Percentiles rank a stretch among this genome's conserved stretches.
Conservation (phyloP, 2,888 invertebrate species). For the Salticus scenicus region DNA sequence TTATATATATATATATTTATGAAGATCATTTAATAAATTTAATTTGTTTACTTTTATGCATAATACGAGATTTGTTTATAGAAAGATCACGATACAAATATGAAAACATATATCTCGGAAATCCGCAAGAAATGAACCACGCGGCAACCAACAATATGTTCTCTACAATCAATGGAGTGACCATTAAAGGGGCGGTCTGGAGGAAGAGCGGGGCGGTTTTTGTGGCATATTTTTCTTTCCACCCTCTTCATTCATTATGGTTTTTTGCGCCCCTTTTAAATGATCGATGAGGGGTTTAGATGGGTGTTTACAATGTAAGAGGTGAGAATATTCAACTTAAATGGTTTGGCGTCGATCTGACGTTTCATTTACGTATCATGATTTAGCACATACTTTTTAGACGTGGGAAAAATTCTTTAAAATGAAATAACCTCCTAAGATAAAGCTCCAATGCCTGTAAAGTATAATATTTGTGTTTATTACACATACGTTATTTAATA, state of each 20-base stretch:
- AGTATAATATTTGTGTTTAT: too few species aligned
- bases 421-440: too few species aligned
- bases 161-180: conserved; percentile 40
- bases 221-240: conserved; percentile 57
- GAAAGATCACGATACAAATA: neutral
- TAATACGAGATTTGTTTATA: neutral
- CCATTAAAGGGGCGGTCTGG: conserved; percentile 41
- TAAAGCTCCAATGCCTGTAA: too few species aligned
- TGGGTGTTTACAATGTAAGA: conserved; percentile 52
- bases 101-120: neutral
- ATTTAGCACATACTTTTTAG: neutral
- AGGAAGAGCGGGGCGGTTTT: conserved; percentile 40
- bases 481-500: too few species aligned
- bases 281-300: conserved; percentile 55
- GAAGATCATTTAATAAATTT: neutral
- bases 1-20: neutral
- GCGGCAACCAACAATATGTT: neutral
- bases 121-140: neutral
- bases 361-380: neutral
- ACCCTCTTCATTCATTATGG: conserved; percentile 28
- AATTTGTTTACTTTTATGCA: neutral
- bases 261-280: conserved; percentile 19
- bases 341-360: neutral
- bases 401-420: too few species aligned
- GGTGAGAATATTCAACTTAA: neutral